Percentiles rank a stretch among this genome's conserved stretches.
Evolutionary conservation across 1,140 invertebrate genomes (phyloP).

Genomic region (Ceratina australensis): DNA sequence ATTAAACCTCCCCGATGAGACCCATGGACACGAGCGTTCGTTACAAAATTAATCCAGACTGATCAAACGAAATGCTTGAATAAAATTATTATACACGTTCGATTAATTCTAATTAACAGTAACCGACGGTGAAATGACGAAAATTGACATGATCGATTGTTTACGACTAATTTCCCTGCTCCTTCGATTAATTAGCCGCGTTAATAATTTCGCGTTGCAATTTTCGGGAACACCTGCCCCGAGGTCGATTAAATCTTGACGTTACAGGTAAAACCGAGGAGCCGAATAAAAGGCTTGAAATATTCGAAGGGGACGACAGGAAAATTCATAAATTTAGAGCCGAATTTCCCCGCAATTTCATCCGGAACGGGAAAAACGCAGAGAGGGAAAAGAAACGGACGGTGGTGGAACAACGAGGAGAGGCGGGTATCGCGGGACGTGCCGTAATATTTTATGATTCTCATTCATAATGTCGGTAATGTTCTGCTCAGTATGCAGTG

Average conservation of each 20-base stretch:
- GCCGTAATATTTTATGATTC: conserved; percentile 68
- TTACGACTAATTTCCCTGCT: conserved; percentile 23
- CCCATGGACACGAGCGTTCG: neutral
- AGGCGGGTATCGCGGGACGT: conserved; percentile 46
- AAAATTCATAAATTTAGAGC: conserved; percentile 25
- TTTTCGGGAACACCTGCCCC: neutral
- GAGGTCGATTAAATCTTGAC: neutral
- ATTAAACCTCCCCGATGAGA: neutral
- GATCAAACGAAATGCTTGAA: neutral
- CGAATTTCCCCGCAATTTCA: conserved; percentile 58
- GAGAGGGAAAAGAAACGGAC: neutral
- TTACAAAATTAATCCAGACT: neutral
- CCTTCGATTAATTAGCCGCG: conserved; percentile 6
- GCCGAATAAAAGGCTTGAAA: neutral
- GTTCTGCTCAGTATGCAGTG: conserved; percentile 66
- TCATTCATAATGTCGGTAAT: conserved; percentile 69
- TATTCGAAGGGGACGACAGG: neutral
- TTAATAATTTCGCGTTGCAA: conserved; percentile 1
- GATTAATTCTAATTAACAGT: conserved; percentile 1
- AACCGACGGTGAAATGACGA: conserved; percentile 31
- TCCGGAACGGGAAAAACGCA: conserved; percentile 28
- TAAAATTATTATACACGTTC: conserved; percentile 3
- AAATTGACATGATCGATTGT: conserved; percentile 8
- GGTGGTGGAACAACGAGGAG: neutral
- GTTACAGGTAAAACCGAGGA: too few species aligned